These are phyloP conservation scores for Philaethria dido DNA, from an alignment of 2,888 invertebrate species.

Conservation along the genomic window DNA sequence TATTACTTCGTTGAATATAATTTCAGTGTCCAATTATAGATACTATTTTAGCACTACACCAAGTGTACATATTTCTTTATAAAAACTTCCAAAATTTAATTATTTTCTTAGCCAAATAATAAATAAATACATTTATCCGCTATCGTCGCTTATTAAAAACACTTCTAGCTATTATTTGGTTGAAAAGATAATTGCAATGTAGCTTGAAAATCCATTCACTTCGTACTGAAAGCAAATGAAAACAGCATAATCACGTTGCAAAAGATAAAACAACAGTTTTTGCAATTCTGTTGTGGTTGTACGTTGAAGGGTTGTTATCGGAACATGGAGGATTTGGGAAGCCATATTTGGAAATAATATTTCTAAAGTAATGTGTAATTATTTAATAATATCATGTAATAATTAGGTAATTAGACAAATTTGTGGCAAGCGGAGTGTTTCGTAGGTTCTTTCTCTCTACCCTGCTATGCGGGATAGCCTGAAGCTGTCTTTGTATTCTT, in stretches of 20 bases:
- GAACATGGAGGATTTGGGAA: conserved; percentile 3
- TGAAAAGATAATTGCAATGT: conserved; percentile 42
- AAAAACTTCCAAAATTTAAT: neutral
- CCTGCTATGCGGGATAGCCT: no score
- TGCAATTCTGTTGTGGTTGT: conserved; percentile 18
- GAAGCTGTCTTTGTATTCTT: no score
- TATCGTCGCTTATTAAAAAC: conserved; percentile 11
- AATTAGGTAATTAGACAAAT: no score
- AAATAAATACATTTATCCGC: conserved; percentile 16
- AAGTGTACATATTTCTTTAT: neutral
- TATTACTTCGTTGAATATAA: no score
- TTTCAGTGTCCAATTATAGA: neutral
- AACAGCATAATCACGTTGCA: conserved; percentile 31
- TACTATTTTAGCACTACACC: neutral
- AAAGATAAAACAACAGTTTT: conserved; percentile 15
- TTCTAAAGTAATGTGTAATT: neutral
- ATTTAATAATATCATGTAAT: no score
- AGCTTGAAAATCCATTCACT: conserved; percentile 42
- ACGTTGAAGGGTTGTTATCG: conserved; percentile 21
- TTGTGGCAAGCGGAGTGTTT: no score
- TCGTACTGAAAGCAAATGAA: conserved; percentile 39
- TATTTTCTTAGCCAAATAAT: neutral
- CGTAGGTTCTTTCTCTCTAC: no score
- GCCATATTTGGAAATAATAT: neutral
- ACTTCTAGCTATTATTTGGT: conserved; percentile 38